A percentile compares a stretch with the other conserved stretches of the same genome.
Evolutionary conservation across 2,797 vertebrate species (phyloP).

Genomic region (Melanotaenia parkinsoni): DNA sequence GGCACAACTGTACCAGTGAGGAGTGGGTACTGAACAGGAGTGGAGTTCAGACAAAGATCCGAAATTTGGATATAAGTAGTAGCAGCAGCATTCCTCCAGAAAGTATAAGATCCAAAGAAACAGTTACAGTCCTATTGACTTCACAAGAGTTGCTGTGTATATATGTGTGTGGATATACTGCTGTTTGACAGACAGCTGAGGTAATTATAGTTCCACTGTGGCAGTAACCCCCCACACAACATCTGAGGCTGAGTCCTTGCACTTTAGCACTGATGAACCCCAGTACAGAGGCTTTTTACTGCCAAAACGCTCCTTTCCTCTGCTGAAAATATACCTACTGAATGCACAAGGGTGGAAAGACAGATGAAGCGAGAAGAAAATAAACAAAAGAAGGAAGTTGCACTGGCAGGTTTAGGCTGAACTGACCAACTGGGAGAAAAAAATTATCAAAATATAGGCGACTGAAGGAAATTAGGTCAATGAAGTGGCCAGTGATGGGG

Average conservation of each 20-base stretch:
- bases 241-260: constrained; percentile 65
- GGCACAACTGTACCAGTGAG: constrained; percentile 27
- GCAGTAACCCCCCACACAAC: constrained; percentile 67
- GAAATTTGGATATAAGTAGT: neutral
- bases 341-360: constrained; percentile 21
- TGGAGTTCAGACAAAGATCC: neutral
- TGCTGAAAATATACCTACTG: constrained; percentile 53
- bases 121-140: constrained; percentile 28
- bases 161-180: constrained; percentile 4
- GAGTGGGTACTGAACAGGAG: neutral
- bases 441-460: constrained; percentile 25
- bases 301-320: constrained; percentile 41
- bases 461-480: constrained; percentile 35
- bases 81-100: neutral
- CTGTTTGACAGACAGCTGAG: constrained; percentile 74
- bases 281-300: constrained; percentile 35
- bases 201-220: constrained; percentile 76
- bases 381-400: constrained; percentile 16
- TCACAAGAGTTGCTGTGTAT: constrained; percentile 23
- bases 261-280: constrained; percentile 52
- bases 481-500: constrained; percentile 1
- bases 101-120: constrained; percentile 25
- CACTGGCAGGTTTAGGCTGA: neutral
- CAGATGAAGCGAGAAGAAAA: neutral
- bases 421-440: constrained; percentile 13